phyloP scores from a whole-genome alignment of 1,140 invertebrate species.

The Zaprionus vittiger region DNA sequence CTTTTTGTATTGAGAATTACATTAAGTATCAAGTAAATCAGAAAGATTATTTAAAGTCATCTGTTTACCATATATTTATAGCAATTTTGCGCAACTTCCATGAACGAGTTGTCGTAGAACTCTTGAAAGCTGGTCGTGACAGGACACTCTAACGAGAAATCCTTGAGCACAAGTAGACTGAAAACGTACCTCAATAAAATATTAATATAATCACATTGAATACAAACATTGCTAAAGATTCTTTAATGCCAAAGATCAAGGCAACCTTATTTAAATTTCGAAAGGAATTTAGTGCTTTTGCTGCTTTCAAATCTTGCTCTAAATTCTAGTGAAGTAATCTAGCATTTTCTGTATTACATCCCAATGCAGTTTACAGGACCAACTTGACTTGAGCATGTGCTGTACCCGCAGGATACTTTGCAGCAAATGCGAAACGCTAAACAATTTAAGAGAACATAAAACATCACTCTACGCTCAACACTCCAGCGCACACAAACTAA shows the following conservation, averaged over 20 bases:
- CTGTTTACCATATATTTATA: no score
- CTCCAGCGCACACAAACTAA: constrained; percentile 53
- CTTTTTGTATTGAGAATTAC: neutral
- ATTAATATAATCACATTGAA: no score
- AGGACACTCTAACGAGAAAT: no score
- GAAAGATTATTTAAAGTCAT: no score
- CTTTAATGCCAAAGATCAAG: no score
- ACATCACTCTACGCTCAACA: constrained; percentile 39
- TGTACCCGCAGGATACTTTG: constrained; percentile 10
- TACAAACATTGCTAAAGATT: no score
- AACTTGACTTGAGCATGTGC: neutral
- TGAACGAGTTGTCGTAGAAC: no score
- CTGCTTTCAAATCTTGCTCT: neutral
- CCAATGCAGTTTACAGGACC: neutral
- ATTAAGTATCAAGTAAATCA: neutral
- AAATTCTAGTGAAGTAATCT: neutral
- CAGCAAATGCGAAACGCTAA: constrained; percentile 14
- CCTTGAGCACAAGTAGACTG: no score
- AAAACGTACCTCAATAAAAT: no score
- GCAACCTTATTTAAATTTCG: neutral
- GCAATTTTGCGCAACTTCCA: no score
- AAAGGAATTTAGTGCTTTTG: neutral
- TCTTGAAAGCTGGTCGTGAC: no score
- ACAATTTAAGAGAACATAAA: constrained; percentile 50
- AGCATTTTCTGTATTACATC: neutral